A percentile compares a stretch with the other conserved stretches of the same genome.
phyloP scores from a whole-genome alignment of 2,797 vertebrate genomes.

The Fratercula arctica region DNA sequence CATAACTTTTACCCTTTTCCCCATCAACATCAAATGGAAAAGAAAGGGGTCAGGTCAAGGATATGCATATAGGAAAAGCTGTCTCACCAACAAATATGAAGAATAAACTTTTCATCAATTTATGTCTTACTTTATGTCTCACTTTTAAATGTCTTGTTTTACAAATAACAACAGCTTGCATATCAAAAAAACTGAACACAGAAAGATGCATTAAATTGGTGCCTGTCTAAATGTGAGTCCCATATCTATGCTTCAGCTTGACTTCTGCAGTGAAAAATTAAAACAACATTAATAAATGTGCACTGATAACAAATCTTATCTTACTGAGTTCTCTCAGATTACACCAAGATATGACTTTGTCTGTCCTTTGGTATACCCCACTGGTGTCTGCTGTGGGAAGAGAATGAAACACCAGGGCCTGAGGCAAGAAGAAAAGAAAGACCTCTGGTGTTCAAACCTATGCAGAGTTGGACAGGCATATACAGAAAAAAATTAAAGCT shows the following conservation, averaged over 20 bases:
- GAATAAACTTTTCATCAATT: neutral
- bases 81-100: neutral
- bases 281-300: constrained; percentile 28
- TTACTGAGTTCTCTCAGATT: neutral
- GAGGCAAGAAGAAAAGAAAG: constrained; percentile 5
- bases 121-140: neutral
- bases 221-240: neutral
- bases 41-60: neutral
- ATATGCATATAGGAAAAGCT: neutral
- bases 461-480: neutral
- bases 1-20: neutral
- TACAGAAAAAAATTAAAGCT: neutral
- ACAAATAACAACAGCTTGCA: neutral
- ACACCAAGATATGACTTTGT: constrained; percentile 31
- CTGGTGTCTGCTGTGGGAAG: neutral
- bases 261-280: neutral
- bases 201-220: neutral
- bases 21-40: neutral
- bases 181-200: neutral
- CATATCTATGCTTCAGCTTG: neutral
- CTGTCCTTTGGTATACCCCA: neutral
- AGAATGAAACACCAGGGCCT: neutral
- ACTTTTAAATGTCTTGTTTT: neutral
- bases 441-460: neutral
- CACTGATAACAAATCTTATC: constrained; percentile 5